Conservation (phyloP, 2,113 vertebrate species). For the Mastomys natalensis region DNA sequence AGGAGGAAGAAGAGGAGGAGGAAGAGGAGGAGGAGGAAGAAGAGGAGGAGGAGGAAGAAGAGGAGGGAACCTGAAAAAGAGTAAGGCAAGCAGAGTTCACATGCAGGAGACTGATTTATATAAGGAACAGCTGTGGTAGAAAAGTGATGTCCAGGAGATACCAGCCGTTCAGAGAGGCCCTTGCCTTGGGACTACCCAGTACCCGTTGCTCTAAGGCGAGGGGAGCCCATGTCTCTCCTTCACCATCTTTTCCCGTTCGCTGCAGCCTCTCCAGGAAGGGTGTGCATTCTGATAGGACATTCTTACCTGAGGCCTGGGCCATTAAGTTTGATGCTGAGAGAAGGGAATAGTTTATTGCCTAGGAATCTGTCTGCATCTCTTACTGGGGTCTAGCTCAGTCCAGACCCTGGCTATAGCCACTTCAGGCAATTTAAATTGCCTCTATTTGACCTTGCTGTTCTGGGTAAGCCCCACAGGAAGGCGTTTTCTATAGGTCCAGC, state of each 20-base stretch:
- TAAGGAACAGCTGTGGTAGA: rapidly evolving
- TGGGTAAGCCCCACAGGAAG: neutral
- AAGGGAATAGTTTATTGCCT: slow-evolving; percentile 81
- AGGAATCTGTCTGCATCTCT: slow-evolving; percentile 83
- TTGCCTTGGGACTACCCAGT: too few species aligned
- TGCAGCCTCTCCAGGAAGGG: slow-evolving; percentile 66
- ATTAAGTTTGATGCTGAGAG: slow-evolving; percentile 81
- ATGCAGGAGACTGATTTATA: neutral
- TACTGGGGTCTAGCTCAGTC: slow-evolving; percentile 20
- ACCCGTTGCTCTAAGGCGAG: neutral
- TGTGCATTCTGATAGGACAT: slow-evolving; percentile 40
- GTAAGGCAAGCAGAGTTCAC: neutral
- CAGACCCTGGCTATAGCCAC: slow-evolving; percentile 10
- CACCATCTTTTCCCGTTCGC: neutral
- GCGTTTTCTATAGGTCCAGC: neutral
- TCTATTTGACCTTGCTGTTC: slow-evolving; percentile 31
- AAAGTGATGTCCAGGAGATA: neutral
- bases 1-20: neutral
- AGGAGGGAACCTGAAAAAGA: neutral
- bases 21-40: neutral
- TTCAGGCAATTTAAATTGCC: slow-evolving; percentile 58
- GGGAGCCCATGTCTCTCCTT: neutral
- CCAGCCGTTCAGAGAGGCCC: neutral
- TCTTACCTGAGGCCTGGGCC: slow-evolving; percentile 81
- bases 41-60: neutral